A percentile compares a stretch with the other conserved stretches of the same genome.
phyloP scores from a whole-genome alignment of 2,113 vertebrate genomes.

The Coturnix japonica region DNA sequence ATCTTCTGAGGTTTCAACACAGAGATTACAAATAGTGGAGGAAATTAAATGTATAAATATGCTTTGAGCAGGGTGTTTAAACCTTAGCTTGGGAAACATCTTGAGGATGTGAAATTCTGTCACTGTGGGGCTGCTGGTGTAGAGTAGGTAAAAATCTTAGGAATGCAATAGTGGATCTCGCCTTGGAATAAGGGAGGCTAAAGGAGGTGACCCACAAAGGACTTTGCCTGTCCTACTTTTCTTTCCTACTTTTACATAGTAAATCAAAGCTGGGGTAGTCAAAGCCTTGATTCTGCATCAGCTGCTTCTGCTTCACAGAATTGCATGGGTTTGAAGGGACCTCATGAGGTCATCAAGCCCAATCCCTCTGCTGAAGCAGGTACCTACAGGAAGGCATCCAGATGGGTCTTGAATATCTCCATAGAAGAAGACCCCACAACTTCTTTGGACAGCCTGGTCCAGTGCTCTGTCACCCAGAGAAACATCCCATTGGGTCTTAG shows the following conservation, averaged over 20 bases:
- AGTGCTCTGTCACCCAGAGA: background rate
- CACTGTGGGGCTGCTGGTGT: background rate
- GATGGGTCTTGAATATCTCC: no score
- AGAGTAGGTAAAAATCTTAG: background rate
- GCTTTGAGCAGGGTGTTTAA: background rate
- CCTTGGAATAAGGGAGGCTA: background rate
- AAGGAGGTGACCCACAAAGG: background rate
- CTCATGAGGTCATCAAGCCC: no score
- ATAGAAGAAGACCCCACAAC: no score
- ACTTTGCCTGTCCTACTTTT: background rate
- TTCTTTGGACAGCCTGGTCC: no score
- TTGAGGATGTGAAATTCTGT: background rate
- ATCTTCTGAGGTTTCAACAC: background rate
- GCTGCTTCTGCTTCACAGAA: background rate
- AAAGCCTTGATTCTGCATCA: background rate
- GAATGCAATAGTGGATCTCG: background rate
- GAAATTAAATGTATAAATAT: background rate
- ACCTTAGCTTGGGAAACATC: background rate
- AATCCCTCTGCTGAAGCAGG: no score
- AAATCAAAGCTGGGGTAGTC: background rate
- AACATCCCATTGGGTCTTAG: background rate
- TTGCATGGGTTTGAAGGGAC: no score
- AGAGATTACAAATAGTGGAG: background rate
- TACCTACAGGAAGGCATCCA: no score
- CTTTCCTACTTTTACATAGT: no score